A percentile compares a stretch with the other conserved stretches of the same genome.
Conservation (phyloP, 1,140 invertebrate genomes). For the Drosophila auraria region DNA sequence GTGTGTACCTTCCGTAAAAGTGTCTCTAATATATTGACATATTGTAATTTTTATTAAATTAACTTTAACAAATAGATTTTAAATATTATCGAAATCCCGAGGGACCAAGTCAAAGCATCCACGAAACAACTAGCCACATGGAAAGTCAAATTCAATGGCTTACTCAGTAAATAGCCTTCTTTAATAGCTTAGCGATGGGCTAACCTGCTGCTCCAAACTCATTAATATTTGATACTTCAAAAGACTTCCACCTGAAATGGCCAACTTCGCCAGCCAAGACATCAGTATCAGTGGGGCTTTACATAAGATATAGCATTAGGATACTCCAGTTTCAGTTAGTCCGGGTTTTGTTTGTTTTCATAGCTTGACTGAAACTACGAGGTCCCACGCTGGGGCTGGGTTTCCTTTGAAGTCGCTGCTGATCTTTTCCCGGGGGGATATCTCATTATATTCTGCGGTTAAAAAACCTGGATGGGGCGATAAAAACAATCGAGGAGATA, state of each 20-base stretch:
- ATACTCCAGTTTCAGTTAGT: constrained; percentile 31
- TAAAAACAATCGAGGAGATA: constrained; percentile 63
- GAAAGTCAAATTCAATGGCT: neutral
- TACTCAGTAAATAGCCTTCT: constrained; percentile 2
- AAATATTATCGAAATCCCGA: too few species aligned
- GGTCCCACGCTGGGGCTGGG: constrained; percentile 66
- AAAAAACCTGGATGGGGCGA: constrained; percentile 18
- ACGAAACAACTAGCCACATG: neutral
- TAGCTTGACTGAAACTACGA: constrained; percentile 31
- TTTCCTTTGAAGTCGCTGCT: constrained; percentile 66
- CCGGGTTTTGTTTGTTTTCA: constrained; percentile 57
- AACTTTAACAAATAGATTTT: too few species aligned
- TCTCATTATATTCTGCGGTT: constrained; percentile 60
- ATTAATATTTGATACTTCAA: constrained; percentile 70
- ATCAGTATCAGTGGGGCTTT: constrained; percentile 12
- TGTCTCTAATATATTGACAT: too few species aligned
- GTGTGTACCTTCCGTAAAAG: too few species aligned
- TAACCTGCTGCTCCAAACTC: constrained; percentile 28
- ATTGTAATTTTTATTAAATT: too few species aligned
- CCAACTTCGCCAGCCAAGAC: neutral
- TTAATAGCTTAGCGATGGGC: constrained; percentile 30
- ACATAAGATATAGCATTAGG: constrained; percentile 43
- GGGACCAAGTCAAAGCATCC: neutral
- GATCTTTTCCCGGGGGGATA: constrained; percentile 47
- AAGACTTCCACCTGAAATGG: constrained; percentile 31